Conservation (phyloP, 1,140 invertebrate species). For the Drosophila sproati region DNA sequence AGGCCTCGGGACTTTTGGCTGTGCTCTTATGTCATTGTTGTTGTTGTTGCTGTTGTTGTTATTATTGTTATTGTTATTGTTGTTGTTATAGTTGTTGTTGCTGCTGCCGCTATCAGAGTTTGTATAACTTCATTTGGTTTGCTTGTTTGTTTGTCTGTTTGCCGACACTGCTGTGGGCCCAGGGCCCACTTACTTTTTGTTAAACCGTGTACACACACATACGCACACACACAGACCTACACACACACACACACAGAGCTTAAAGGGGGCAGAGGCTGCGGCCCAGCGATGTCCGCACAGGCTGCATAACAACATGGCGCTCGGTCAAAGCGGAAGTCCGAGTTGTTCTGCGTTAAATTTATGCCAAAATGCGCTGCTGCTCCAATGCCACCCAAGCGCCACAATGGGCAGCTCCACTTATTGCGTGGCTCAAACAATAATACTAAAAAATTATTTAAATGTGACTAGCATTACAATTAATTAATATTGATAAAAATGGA, state of each 20-base stretch:
- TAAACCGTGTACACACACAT: conserved; percentile 60
- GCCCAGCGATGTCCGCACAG: conserved; percentile 28
- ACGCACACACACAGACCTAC: conserved; percentile 9
- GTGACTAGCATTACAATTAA: no score
- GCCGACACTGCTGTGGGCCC: conserved; percentile 39
- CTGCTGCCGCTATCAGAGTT: conserved; percentile 66
- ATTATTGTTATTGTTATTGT: conserved; percentile 25
- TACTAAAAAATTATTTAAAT: neutral
- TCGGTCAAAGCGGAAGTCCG: conserved; percentile 74
- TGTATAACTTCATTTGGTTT: conserved; percentile 76
- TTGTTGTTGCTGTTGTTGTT: conserved; percentile 26
- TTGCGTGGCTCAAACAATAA: neutral
- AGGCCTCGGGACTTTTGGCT: conserved; percentile 31
- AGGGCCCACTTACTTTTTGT: conserved; percentile 57
- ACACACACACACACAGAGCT: conserved; percentile 1
- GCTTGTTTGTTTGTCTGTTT: conserved; percentile 49
- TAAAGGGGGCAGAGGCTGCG: neutral
- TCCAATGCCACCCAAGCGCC: conserved; percentile 19
- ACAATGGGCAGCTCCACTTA: conserved; percentile 24
- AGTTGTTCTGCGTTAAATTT: conserved; percentile 74
- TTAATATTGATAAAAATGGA: no score
- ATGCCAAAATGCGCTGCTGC: conserved; percentile 60
- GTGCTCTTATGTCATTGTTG: conserved; percentile 15
- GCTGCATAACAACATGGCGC: conserved; percentile 74
- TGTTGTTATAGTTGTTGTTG: neutral